A percentile compares a stretch with the other conserved stretches of the same genome.
Evolutionary conservation across 2,888 invertebrate species (phyloP).

Genomic region (Orchesellides sinensis): DNA sequence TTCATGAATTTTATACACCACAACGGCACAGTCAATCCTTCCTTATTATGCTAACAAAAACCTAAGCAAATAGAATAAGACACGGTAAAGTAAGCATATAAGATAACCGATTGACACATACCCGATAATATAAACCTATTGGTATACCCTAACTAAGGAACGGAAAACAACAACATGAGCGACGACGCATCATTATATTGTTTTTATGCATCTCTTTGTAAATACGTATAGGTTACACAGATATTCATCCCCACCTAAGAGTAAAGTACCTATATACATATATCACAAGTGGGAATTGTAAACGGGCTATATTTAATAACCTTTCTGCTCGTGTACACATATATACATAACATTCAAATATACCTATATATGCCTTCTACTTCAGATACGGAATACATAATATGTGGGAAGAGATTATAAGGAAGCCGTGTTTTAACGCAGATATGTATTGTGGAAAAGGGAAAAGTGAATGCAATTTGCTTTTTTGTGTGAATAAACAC

Average conservation of each 20-base stretch:
- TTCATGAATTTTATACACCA: background rate
- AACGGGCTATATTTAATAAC: too few species aligned
- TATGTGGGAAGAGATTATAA: too few species aligned
- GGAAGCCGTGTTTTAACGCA: background rate
- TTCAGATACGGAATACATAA: too few species aligned
- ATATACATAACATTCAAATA: conserved; percentile 30
- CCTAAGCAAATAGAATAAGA: background rate
- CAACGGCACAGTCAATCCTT: background rate
- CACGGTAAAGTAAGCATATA: background rate
- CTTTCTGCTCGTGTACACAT: conserved; percentile 44
- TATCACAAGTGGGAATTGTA: too few species aligned
- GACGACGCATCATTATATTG: too few species aligned
- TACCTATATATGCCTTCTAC: too few species aligned
- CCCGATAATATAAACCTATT: too few species aligned
- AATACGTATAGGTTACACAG: too few species aligned
- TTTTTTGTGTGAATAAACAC: background rate
- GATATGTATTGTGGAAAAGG: background rate
- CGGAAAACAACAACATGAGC: too few species aligned
- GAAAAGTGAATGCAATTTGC: background rate
- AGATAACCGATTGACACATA: too few species aligned
- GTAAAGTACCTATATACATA: background rate
- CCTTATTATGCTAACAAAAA: background rate
- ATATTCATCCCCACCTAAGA: background rate
- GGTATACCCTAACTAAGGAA: too few species aligned
- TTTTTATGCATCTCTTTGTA: too few species aligned